Evolutionary conservation across 2,113 vertebrate species (phyloP).

Genomic region (Hydropotes inermis): DNA sequence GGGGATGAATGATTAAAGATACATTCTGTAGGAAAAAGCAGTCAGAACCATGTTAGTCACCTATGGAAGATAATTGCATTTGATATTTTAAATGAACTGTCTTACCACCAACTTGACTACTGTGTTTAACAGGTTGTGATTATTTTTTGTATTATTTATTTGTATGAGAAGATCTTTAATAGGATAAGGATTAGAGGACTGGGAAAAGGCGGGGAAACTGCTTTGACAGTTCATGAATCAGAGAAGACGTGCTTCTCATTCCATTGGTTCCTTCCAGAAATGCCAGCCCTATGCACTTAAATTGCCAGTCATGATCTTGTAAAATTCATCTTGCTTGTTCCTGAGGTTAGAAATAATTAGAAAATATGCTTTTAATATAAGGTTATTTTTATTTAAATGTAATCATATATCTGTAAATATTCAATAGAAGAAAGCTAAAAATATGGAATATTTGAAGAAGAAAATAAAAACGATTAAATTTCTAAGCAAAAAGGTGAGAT

Average conservation of each 20-base stretch:
- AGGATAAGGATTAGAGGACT: not conserved
- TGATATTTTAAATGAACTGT: not conserved
- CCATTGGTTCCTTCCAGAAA: not conserved
- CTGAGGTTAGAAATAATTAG: not conserved
- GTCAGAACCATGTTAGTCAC: not conserved
- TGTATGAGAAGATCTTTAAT: not conserved
- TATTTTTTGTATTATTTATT: not conserved
- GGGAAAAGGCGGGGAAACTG: not conserved
- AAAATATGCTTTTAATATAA: not conserved
- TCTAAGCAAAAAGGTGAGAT: not conserved
- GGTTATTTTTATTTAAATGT: not conserved
- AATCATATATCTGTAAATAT: not conserved
- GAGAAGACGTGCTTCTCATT: fast-evolving
- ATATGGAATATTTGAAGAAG: not conserved
- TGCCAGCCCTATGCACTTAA: not conserved
- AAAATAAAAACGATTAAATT: not conserved
- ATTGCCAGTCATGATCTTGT: not conserved
- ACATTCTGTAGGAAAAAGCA: not conserved
- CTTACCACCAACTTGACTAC: not conserved
- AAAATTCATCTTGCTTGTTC: not conserved
- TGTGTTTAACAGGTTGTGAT: not conserved
- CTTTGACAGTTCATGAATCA: not conserved
- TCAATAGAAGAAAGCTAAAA: not conserved
- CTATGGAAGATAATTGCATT: not conserved
- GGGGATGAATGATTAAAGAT: not conserved